A percentile compares a stretch with the other conserved stretches of the same genome.
Conservation (phyloP, 2,797 vertebrate species). For the Manis crassicaudata region DNA sequence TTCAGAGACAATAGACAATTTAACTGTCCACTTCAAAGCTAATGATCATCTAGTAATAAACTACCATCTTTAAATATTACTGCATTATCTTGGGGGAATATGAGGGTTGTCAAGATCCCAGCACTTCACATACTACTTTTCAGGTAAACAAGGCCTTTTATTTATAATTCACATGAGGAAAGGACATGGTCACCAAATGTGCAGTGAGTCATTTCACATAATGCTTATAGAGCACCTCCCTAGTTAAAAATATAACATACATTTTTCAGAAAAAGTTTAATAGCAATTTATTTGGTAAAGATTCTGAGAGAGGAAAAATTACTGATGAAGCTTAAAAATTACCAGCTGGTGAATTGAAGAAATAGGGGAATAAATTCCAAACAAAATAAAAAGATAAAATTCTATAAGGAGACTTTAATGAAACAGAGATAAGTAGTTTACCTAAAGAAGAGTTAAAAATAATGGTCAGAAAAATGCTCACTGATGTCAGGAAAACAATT, state of each 20-base stretch:
- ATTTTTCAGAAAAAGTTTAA: neutral
- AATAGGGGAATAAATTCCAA: neutral
- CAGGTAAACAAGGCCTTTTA: neutral
- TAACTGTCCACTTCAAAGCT: neutral
- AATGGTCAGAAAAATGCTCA: neutral
- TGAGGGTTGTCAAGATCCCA: neutral
- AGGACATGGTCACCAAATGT: neutral
- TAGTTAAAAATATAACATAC: rapidly evolving
- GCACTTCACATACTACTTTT: neutral
- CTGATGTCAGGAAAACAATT: neutral
- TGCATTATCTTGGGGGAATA: neutral
- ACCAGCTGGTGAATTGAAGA: neutral
- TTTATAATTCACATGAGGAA: neutral
- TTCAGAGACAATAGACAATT: neutral
- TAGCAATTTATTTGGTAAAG: neutral
- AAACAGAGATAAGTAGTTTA: neutral
- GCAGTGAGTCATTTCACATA: neutral
- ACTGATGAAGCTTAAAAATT: neutral
- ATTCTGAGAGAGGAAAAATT: neutral
- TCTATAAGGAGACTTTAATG: neutral
- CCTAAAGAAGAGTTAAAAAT: neutral
- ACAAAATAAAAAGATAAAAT: neutral
- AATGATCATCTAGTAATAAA: conserved; percentile 20
- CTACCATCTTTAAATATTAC: conserved; percentile 31
- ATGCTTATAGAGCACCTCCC: neutral